phyloP scores from a whole-genome alignment of 2,888 invertebrate species.

The Caenorhabditis zanzibari region DNA sequence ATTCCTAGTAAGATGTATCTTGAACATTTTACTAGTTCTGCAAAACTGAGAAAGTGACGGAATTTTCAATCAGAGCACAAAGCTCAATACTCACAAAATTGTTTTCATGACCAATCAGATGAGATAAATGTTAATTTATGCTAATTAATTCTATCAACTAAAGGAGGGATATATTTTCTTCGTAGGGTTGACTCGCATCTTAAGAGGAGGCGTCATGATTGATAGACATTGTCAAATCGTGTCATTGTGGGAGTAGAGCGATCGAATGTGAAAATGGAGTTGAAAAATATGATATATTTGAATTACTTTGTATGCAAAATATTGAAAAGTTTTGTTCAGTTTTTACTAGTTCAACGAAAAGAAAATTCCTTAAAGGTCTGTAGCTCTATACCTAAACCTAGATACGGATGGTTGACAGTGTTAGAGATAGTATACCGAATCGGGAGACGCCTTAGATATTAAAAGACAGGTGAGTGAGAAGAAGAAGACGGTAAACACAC shows the following conservation, averaged over 20 bases:
- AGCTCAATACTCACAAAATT: background rate
- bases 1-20: background rate
- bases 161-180: background rate
- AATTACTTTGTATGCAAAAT: background rate
- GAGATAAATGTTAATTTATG: conserved; percentile 30
- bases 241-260: background rate
- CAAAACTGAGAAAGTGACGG: too few relatives aligned
- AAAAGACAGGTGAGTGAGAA: conserved; percentile 32
- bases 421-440: conserved; percentile 17
- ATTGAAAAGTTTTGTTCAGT: too few relatives aligned
- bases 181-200: background rate
- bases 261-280: background rate
- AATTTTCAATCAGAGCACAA: background rate
- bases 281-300: background rate
- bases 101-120: background rate
- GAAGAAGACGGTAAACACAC: conserved; percentile 40
- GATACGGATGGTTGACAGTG: conserved; percentile 25
- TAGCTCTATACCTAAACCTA: background rate
- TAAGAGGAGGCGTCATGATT: conserved; percentile 33
- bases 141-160: conserved; percentile 35
- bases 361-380: background rate
- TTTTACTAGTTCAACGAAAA: too few relatives aligned
- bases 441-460: conserved; percentile 27
- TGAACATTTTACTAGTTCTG: background rate
- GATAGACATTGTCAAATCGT: conserved; percentile 30